These are phyloP conservation scores for Drosophila mercatorum DNA, from an alignment of 2,888 invertebrate species.

Conservation along the genomic window DNA sequence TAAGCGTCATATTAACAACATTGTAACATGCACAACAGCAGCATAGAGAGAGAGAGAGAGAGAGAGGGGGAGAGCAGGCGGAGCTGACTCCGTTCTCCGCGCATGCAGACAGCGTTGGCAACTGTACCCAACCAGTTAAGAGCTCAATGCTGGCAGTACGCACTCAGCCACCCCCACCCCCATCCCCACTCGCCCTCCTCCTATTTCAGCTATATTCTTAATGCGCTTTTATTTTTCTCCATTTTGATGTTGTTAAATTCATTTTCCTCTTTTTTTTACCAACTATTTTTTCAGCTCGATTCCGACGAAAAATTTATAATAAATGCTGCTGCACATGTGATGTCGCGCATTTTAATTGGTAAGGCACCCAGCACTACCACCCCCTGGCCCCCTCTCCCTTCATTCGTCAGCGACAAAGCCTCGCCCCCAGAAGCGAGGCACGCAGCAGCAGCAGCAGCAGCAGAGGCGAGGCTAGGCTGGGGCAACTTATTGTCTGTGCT, in stretches of 20 bases:
- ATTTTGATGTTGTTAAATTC: background rate
- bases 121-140: constrained; percentile 10
- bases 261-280: constrained; percentile 29
- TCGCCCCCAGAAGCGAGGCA: background rate
- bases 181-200: background rate
- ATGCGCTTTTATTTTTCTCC: constrained; percentile 34
- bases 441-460: constrained; percentile 11
- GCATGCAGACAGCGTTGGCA: constrained; percentile 16
- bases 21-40: constrained; percentile 68
- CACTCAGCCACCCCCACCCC: background rate
- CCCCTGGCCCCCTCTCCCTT: too few species aligned
- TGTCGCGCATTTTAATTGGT: constrained; percentile 78
- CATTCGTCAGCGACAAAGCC: too few species aligned
- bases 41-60: background rate
- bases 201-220: constrained; percentile 10
- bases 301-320: constrained; percentile 77
- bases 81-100: background rate
- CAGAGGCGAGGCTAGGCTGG: background rate
- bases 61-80: too few species aligned
- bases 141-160: background rate
- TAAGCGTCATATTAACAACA: constrained; percentile 77
- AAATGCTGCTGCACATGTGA: constrained; percentile 77
- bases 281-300: constrained; percentile 77
- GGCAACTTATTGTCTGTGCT: constrained; percentile 36
- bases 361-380: background rate